phyloP scores from a whole-genome alignment of 2,797 vertebrate genomes.

The Caiman crocodilus region DNA sequence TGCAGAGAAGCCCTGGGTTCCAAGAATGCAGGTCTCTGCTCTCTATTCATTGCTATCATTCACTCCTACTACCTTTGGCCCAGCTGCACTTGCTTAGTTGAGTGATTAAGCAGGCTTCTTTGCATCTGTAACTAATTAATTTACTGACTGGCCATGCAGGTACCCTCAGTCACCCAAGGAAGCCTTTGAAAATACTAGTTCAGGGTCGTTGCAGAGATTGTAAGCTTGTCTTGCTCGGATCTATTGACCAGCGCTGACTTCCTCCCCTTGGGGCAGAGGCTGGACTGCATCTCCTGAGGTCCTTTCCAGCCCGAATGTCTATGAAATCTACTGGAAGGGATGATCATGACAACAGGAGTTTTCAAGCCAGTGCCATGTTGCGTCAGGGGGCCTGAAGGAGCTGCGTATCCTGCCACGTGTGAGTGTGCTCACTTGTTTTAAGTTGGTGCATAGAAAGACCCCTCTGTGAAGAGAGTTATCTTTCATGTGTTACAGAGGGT shows the following conservation, averaged over 20 bases:
- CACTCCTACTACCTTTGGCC: neutral
- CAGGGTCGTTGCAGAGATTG: neutral
- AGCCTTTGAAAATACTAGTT: neutral
- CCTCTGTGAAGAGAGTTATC: neutral
- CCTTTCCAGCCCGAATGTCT: no score
- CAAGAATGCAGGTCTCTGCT: neutral
- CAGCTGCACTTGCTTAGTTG: neutral
- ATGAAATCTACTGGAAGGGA: no score
- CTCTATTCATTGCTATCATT: neutral
- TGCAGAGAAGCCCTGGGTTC: no score
- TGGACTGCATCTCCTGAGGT: neutral
- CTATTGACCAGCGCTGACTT: neutral
- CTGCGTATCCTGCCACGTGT: neutral
- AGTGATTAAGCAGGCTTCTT: neutral
- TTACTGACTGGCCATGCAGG: neutral
- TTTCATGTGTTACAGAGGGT: neutral
- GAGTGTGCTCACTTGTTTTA: neutral
- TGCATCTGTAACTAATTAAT: neutral
- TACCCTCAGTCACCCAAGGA: neutral
- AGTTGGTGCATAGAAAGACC: neutral
- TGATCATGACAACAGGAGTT: neutral
- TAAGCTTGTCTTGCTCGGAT: neutral
- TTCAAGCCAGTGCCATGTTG: fast-evolving
- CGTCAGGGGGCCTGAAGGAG: neutral
- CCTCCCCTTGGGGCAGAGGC: no score